Evolutionary conservation across 2,797 vertebrate species (phyloP).

Genomic region (Oreortyx pictus): DNA sequence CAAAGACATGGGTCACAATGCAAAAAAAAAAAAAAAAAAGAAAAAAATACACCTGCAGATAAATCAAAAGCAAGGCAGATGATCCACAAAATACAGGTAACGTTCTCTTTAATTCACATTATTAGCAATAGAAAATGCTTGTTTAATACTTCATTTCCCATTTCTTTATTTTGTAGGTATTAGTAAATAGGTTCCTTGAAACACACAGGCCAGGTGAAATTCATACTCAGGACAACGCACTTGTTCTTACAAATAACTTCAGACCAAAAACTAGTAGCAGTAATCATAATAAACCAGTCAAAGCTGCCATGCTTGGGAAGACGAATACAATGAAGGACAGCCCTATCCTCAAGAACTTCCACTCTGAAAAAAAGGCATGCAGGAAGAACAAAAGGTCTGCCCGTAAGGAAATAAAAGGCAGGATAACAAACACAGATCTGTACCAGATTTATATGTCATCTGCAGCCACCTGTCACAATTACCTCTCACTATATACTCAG

Average conservation of each 20-base stretch:
- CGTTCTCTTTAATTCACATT: background rate
- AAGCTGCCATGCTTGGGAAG: background rate
- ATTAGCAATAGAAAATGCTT: background rate
- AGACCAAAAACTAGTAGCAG: background rate
- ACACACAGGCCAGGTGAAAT: background rate
- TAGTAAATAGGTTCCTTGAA: background rate
- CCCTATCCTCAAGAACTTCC: background rate
- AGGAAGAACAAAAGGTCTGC: background rate
- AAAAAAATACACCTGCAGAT: background rate
- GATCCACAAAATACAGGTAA: background rate
- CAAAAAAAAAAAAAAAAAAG: background rate
- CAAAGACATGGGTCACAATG: background rate
- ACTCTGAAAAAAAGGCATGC: background rate
- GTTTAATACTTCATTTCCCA: background rate
- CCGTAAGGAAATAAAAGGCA: background rate
- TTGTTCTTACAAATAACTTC: background rate
- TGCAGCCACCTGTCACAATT: slow-evolving; percentile 18
- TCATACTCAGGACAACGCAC: background rate
- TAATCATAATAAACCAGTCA: background rate
- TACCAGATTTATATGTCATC: background rate
- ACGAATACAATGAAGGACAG: background rate
- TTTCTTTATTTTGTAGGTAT: background rate
- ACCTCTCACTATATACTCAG: background rate
- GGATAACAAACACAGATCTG: background rate
- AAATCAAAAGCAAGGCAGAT: background rate